A percentile compares a stretch with the other conserved stretches of the same genome.
phyloP scores from a whole-genome alignment of 2,797 vertebrate species.

The Protonibea diacanthus region DNA sequence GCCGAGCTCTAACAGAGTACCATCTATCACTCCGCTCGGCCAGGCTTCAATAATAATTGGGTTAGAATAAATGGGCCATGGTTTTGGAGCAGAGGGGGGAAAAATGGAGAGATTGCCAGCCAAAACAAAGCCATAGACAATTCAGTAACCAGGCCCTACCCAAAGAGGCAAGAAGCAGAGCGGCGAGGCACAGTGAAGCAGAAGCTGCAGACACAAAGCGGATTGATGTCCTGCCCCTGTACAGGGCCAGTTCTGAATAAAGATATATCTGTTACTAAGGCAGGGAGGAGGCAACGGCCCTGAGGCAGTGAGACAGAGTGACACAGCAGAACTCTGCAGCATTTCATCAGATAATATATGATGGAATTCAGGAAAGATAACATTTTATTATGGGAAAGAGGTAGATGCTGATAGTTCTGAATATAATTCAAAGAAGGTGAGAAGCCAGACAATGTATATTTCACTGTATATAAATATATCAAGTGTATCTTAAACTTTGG shows the following conservation, averaged over 20 bases:
- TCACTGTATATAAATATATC: not conserved
- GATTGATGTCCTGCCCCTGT: conserved; percentile 71
- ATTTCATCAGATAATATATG: conserved; percentile 45
- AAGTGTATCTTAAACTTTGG: not conserved
- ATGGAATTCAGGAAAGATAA: conserved; percentile 25
- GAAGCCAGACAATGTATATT: not conserved
- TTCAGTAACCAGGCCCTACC: conserved; percentile 74
- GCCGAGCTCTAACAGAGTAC: conserved; percentile 70
- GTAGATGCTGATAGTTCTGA: conserved; percentile 16
- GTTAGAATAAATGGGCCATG: conserved; percentile 85
- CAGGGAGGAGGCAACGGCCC: conserved; percentile 56
- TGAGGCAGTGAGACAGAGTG: conserved; percentile 49
- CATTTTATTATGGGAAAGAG: conserved; percentile 14
- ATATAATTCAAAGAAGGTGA: not conserved
- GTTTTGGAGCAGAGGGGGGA: conserved; percentile 70
- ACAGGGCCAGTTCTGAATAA: conserved; percentile 70
- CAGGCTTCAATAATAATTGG: conserved; percentile 85
- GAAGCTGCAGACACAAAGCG: conserved; percentile 71
- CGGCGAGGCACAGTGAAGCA: conserved; percentile 47
- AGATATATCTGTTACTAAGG: conserved; percentile 73
- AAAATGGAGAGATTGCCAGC: conserved; percentile 51
- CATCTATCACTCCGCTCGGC: conserved; percentile 81
- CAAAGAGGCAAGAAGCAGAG: conserved; percentile 62
- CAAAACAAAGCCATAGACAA: conserved; percentile 73
- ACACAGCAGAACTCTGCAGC: conserved; percentile 64